Base-by-base conservation (phyloP, 2,797 vertebrate genomes). In the Lutjanus campechanus region DNA sequence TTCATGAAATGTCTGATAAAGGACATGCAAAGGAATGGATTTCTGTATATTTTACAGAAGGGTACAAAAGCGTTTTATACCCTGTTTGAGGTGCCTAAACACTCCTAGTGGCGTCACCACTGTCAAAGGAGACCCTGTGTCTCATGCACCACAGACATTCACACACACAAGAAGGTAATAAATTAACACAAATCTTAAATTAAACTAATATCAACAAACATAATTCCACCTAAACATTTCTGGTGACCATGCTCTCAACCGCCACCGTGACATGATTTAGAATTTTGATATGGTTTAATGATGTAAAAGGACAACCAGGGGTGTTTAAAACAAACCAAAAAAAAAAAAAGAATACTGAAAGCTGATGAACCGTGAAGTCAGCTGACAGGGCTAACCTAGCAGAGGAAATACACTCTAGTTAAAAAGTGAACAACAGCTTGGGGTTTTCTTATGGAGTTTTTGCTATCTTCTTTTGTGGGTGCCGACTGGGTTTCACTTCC, bases 181-280 rank as follows among this genome's bases (percentile, higher is more conserved):
- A 92, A 89, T 91, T 84, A 93, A 91, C 64, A 88, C 40, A 74
- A 54, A 69, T 43, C 71, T 78, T 73, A 75, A 81, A 95, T 85
- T 82, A 74, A 72, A 83, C 68, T 53, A 56, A 84, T 53, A 84
- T 66, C 87, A 85, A 91, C 81, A 90, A 68, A 67, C 82, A 91
- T 93, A 87, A 95, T 94, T 95, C 93, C 92, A 95, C 46, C 90
- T 92, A 89, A 88, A 90, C 81, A 77, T 91, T 73, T 92, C 92
- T 49, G 66, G 56, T 51, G 41, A 44, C 16, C 11, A 20, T 22
- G 93, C 93, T 88, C 86, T 94, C 88, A 89, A 91, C 77, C 36
- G 67, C 90, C 91, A 65, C 50, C 17, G n/a, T 64, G 4, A 20
- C 61, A 53, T 79, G 63, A 89, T 88, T 90, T 74, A 46, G 11